phyloP scores from a whole-genome alignment of 2,113 vertebrate genomes.

The Cyanoramphus novaezelandiae region DNA sequence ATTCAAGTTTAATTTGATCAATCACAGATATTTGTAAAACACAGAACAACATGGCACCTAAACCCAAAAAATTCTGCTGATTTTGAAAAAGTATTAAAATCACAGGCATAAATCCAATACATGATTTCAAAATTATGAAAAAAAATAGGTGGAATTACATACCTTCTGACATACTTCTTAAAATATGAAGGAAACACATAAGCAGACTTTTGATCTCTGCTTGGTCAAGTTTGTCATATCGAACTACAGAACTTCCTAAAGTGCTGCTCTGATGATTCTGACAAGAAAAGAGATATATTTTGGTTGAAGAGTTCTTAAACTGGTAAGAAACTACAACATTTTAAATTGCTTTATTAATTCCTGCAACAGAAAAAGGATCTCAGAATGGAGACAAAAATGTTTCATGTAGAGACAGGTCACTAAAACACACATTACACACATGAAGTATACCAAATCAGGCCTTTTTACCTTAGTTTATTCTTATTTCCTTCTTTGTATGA shows the following conservation, averaged over 20 bases:
- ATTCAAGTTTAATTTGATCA: background rate
- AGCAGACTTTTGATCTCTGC: constrained; percentile 93
- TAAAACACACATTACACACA: background rate
- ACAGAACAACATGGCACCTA: background rate
- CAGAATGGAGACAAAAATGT: background rate
- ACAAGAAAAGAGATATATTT: constrained; percentile 33
- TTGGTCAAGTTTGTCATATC: constrained; percentile 96
- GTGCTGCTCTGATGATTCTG: constrained; percentile 83
- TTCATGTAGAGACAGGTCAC: background rate
- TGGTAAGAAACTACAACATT: background rate
- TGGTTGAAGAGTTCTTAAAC: background rate
- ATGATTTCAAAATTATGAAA: background rate
- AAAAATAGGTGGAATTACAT: constrained; percentile 22
- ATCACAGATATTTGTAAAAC: background rate
- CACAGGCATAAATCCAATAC: background rate
- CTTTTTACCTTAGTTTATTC: background rate
- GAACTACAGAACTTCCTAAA: constrained; percentile 85
- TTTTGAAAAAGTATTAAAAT: background rate
- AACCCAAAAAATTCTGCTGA: background rate
- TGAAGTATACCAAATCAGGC: background rate
- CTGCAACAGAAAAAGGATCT: constrained; percentile 18
- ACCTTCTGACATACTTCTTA: constrained; percentile 99
- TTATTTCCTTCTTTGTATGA: background rate
- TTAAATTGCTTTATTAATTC: constrained; percentile 9
- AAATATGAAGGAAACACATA: constrained; percentile 95